Evolutionary conservation across 2,113 vertebrate genomes (phyloP).

Genomic region (Urocolius indicus): DNA sequence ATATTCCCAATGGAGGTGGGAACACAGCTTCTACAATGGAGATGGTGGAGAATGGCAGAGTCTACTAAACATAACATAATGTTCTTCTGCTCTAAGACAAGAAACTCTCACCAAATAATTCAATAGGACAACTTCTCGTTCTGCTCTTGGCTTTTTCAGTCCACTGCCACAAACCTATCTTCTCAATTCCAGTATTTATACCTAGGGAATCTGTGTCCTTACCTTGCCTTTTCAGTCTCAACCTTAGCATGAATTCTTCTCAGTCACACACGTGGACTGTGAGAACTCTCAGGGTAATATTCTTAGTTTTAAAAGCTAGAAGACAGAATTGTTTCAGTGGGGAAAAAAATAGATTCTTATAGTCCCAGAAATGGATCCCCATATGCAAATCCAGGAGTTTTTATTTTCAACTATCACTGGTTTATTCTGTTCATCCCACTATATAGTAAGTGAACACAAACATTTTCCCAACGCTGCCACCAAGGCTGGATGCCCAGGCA

Average conservation of each 20-base stretch:
- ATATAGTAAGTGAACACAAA: background rate
- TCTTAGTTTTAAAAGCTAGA: background rate
- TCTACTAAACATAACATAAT: background rate
- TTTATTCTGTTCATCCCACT: background rate
- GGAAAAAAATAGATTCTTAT: too few species aligned
- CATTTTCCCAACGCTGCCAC: background rate
- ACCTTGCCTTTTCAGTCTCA: background rate
- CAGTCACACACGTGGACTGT: background rate
- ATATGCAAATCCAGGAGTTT: background rate
- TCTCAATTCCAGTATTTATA: background rate
- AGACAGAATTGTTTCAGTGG: constrained; percentile 5
- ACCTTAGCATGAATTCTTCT: background rate
- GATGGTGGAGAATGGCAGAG: background rate
- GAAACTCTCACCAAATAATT: background rate
- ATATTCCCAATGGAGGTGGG: background rate
- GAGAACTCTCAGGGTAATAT: background rate
- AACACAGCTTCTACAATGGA: background rate
- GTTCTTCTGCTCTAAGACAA: background rate
- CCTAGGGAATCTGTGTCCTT: background rate
- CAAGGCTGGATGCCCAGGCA: background rate
- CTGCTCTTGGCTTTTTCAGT: background rate
- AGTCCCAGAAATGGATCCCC: background rate
- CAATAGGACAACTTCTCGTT: background rate
- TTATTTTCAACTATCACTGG: background rate
- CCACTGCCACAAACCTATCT: background rate